These are phyloP conservation scores for Conus ventricosus DNA, from an alignment of 1,140 invertebrate genomes.

Conservation along the genomic window DNA sequence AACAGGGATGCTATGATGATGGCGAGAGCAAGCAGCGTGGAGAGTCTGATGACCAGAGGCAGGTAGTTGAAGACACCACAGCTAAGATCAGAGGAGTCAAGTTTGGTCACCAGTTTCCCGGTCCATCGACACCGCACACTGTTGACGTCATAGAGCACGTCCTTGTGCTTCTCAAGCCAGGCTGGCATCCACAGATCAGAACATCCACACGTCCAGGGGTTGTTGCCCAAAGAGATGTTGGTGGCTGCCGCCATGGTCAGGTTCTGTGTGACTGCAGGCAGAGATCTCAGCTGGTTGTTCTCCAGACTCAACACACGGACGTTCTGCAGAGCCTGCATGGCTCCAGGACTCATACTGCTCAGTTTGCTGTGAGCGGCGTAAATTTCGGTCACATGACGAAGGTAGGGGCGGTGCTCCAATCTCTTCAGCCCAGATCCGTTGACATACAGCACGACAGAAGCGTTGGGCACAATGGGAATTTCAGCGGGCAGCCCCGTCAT, in stretches of 20 bases:
- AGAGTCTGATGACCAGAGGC: slow-evolving; percentile 27
- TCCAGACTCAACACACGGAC: slow-evolving; percentile 40
- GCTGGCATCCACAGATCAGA: slow-evolving; percentile 43
- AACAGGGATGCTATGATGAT: slow-evolving; percentile 27
- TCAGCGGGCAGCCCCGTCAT: slow-evolving; percentile 34
- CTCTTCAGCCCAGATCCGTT: slow-evolving; percentile 32
- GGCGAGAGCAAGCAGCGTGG: slow-evolving; percentile 30
- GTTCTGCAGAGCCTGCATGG: slow-evolving; percentile 43
- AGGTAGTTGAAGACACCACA: slow-evolving; percentile 33
- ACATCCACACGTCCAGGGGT: slow-evolving; percentile 47
- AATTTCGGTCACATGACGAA: slow-evolving; percentile 31
- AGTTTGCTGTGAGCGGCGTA: slow-evolving; percentile 33
- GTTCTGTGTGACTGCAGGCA: slow-evolving; percentile 35
- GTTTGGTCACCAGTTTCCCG: slow-evolving; percentile 30
- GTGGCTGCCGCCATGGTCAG: slow-evolving; percentile 35
- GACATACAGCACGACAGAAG: slow-evolving; percentile 23
- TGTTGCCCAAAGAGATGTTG: slow-evolving; percentile 45
- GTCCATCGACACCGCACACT: slow-evolving; percentile 37
- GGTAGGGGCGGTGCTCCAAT: slow-evolving; percentile 40
- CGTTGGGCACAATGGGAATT: slow-evolving; percentile 24
- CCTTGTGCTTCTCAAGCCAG: slow-evolving; percentile 37
- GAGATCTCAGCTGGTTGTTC: slow-evolving; percentile 42
- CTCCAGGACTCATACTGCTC: slow-evolving; percentile 29
- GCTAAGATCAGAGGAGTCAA: slow-evolving; percentile 35
- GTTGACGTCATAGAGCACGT: slow-evolving; percentile 14